A percentile compares a stretch with the other conserved stretches of the same genome.
phyloP scores from a whole-genome alignment of 2,113 vertebrate genomes.

The Thalassarche chlororhynchos region DNA sequence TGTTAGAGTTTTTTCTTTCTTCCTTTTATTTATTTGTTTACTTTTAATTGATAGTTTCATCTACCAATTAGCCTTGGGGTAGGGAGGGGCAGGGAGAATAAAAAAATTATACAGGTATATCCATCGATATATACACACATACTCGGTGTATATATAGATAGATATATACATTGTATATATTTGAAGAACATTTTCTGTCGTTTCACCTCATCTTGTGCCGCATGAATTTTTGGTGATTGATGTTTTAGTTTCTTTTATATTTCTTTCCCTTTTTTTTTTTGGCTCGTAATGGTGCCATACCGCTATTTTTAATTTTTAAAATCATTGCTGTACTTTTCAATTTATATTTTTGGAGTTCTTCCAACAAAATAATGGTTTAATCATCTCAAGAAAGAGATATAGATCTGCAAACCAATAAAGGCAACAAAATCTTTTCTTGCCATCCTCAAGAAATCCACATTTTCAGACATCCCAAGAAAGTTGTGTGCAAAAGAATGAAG shows the following conservation, averaged over 20 bases:
- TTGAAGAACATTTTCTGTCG: conserved; percentile 83
- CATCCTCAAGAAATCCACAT: conserved; percentile 79
- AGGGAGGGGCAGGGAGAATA: conserved; percentile 63
- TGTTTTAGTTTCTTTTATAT: conserved; percentile 77
- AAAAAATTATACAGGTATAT: conserved; percentile 82
- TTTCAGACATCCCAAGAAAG: conserved; percentile 84
- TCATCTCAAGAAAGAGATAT: conserved; percentile 65
- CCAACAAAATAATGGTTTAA: conserved; percentile 64
- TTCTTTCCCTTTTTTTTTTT: conserved; percentile 44
- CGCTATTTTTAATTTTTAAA: conserved; percentile 76
- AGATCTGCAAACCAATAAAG: conserved; percentile 84
- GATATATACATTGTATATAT: conserved; percentile 78
- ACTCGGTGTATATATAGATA: conserved; percentile 67
- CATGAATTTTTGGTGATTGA: conserved; percentile 98
- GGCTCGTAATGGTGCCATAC: conserved; percentile 72
- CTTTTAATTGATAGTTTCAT: conserved; percentile 77
- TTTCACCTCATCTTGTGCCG: conserved; percentile 97
- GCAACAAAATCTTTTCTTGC: conserved; percentile 99
- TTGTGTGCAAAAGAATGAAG: conserved; percentile 95
- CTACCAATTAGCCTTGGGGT: conserved; percentile 79
- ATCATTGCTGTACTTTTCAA: conserved; percentile 69
- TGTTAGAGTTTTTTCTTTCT: conserved; percentile 61
- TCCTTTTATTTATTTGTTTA: conserved; percentile 58
- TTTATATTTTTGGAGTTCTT: conserved; percentile 62
- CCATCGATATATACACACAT: conserved; percentile 70